Base-by-base conservation (phyloP, 2,888 invertebrate genomes). In the Chouioia cunea region DNA sequence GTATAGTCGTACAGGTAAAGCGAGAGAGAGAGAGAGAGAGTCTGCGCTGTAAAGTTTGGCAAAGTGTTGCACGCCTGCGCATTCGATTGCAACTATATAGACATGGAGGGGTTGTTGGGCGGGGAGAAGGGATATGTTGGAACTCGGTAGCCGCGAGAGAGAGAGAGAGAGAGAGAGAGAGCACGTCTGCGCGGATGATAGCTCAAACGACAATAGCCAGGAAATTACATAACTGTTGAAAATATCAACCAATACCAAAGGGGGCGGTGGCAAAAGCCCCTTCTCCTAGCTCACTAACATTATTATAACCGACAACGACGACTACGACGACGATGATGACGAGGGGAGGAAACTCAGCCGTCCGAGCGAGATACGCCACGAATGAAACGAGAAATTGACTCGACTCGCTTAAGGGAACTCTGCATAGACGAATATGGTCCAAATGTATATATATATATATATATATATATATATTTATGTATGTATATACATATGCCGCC, bases 191-290 rank as follows among this genome's bases (percentile, higher is more conserved):
- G 80, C 78, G 80, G 80, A 81, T 79, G 79, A 79, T 78, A 80
- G 79, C 77, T 76, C 12, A 15, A 14, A 47, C 80, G 81, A 85
- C 85, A 85, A 85, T 85, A 83, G 80, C 84, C 85, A 85, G 85
- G 85, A 85, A 85, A 85, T 85, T 85, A 85, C 85, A 85, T 83
- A 85, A 85, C 85, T 85, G 85, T 85, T 85, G 85, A 83, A 84
- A 85, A 85, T 85, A 85, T 85, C 84, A 83, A 81, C 83, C 84
- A 84, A 84, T 84, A 84, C 76, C 76, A 79, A 36, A 10, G 78
- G 65, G 79, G 73, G 77, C 48, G 79, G 64, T 48, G 20, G 44
- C 47, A 8, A 50, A 57, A 57, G 58, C 76, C 78, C 59, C 18
- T n/a, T 46, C 47, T 18, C n/a, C 3, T 22, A 4, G 6, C 8